A percentile compares a stretch with the other conserved stretches of the same genome.
Conservation (phyloP, 2,113 vertebrate species). For the Anas platyrhynchos region DNA sequence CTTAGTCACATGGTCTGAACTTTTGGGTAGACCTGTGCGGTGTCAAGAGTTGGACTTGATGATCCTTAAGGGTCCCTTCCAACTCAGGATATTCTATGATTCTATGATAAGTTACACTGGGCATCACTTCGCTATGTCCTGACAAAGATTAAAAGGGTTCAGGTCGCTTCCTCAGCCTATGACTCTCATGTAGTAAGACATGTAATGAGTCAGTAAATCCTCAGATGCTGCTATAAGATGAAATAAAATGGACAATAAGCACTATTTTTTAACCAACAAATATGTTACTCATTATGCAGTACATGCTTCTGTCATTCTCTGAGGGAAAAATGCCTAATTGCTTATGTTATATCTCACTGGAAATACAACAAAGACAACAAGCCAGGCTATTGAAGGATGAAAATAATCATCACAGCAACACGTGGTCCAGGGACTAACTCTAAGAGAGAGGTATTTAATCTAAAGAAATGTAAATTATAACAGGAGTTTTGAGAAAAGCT, state of each 20-base stretch:
- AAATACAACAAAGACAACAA: conserved; percentile 9
- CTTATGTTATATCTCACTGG: background rate
- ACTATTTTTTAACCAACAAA: conserved; percentile 11
- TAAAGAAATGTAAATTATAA: background rate
- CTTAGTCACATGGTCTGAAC: no score
- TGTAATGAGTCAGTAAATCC: background rate
- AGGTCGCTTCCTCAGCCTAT: background rate
- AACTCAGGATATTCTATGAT: no score
- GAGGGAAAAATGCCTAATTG: conserved; percentile 1
- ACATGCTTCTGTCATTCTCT: background rate
- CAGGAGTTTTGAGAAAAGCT: background rate
- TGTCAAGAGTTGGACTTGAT: no score
- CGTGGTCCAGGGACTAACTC: background rate
- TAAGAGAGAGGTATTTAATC: background rate
- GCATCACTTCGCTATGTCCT: background rate
- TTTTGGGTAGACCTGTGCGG: no score
- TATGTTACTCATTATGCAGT: background rate
- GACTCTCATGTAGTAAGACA: background rate
- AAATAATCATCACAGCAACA: background rate
- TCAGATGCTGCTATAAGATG: background rate
- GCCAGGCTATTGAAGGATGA: background rate
- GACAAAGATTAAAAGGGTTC: background rate
- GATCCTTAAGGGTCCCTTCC: no score
- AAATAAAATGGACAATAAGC: background rate
- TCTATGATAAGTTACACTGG: background rate